phyloP scores from a whole-genome alignment of 1,140 invertebrate species.

The Panulirus ornatus region DNA sequence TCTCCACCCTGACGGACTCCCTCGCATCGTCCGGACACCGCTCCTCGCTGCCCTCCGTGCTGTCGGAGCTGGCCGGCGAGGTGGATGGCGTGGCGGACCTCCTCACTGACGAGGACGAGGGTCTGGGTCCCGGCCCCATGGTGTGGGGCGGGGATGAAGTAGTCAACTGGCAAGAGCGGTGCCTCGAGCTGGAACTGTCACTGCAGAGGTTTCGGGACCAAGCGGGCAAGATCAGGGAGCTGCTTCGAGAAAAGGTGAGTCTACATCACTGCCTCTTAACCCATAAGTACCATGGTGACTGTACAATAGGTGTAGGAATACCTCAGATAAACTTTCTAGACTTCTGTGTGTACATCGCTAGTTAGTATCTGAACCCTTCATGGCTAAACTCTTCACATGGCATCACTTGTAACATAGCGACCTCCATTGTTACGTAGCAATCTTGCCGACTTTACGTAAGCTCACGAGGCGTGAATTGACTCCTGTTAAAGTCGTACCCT shows the following conservation, averaged over 20 bases:
- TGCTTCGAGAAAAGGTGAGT: constrained; percentile 90
- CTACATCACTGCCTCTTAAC: too few relatives aligned
- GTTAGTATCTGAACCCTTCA: too few relatives aligned
- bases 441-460: too few relatives aligned
- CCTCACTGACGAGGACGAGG: constrained; percentile 58
- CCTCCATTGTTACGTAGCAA: too few relatives aligned
- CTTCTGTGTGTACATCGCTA: too few relatives aligned
- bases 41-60: constrained; percentile 78
- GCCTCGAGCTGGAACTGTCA: constrained; percentile 88
- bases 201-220: constrained; percentile 89
- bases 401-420: too few relatives aligned
- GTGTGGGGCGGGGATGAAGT: constrained; percentile 74
- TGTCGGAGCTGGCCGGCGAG: constrained; percentile 79
- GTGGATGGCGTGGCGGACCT: constrained; percentile 65
- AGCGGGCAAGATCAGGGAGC: constrained; percentile 89
- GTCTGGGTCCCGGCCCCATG: constrained; percentile 38
- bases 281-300: too few relatives aligned
- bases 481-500: too few relatives aligned
- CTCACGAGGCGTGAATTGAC: too few relatives aligned
- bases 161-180: constrained; percentile 88
- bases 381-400: too few relatives aligned
- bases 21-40: constrained; percentile 54
- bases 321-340: too few relatives aligned
- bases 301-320: too few relatives aligned
- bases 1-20: constrained; percentile 77